Evolutionary conservation across 2,888 invertebrate genomes (phyloP), one percentile per base, ranked within the genome.

Genomic region (Pollenia labialis): DNA sequence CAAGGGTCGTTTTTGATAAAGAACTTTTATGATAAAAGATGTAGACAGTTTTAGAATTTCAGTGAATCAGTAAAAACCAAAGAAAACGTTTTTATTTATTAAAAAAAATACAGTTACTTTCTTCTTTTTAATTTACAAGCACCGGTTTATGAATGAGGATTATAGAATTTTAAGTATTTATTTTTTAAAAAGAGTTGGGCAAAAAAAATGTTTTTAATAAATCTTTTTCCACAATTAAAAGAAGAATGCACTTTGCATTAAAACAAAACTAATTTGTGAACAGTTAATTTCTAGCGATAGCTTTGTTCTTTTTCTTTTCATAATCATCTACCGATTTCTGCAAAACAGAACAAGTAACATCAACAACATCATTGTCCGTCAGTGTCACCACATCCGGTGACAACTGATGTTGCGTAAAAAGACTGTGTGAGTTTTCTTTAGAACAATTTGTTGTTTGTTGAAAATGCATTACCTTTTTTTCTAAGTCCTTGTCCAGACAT

Each of bases 311-410:
- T 23, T n/a, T 11, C 44, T 52, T 42, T 75, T 16, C n/a, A 64
- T 23, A n/a, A 66, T 32, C 54, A 40, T 16, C 56, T 16, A 32
- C n/a, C 6, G 44, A 32, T 46, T 54, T 54, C 32, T 77, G 14
- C 8, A 54, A 7, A 58, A 58, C 3, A 79, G 60, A 14, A n/a
- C 0, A 58, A 9, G 42, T n/a, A 60, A 60, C 52, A 60, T 60
- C 42, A n/a, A 11, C 40, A 42, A 52, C 18, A 44, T 18, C 46
- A 48, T 46, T 44, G 56, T 23, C 40, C 46, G 72, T 68, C 81
- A 74, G 82, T 87, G 89, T 85, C 88, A 88, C 88, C 88, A 89
- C 88, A 89, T 89, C 86, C 88, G 88, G 88, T 87, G 88, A 88
- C 89, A 88, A 88, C 74, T 83, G 87, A 88, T 87, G 87, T 83